Evolutionary conservation across 2,797 vertebrate species (phyloP), one percentile per base, ranked within the genome.

Genomic region (Percopsis omiscomaycus): DNA sequence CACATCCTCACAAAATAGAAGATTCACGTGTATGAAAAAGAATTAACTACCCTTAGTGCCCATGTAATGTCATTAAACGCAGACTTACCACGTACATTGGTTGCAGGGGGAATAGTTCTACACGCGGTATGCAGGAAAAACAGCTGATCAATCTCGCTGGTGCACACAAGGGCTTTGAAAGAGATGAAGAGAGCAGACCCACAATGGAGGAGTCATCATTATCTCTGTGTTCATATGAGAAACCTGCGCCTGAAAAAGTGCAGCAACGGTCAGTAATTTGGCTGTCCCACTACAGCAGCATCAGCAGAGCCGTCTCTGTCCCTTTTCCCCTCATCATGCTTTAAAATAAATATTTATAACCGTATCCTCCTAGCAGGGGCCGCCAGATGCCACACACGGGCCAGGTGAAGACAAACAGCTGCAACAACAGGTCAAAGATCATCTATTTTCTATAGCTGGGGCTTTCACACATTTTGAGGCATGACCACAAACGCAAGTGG

Each of bases 261-360:
- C 83, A 79, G 84, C 44, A 22, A 58, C 3, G 68, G 69, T 78
- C 84, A 78, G 80, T 79, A 78, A 79, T 83, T 76, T 70, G 77
- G 64, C 37, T 47, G 58, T 42, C 58, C 62, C 51, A 37, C 58
- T 48, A 60, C 64, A 27, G 52, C 28, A 77, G 72, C 69, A 82
- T 88, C 84, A 88, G 86, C 87, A 86, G 56, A 67, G 73, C 28
- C 14, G 44, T 22, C 37, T 32, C 49, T 3, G 59, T 55, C 61
- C 75, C 53, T 53, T 52, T 32, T 27, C 61, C 49, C 45, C 71
- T 61, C 62, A 30, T 15, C 15, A 48, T 45, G 42, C 64, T 65
- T 62, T 58, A 59, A 80, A 72, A 73, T 58, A 73, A 72, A 72
- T 82, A 85, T 81, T 86, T 84, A 87, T 81, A 78, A 81, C 46